These are phyloP conservation scores for Lepus timidus DNA, from an alignment of 2,113 vertebrate genomes.

Conservation along the genomic window DNA sequence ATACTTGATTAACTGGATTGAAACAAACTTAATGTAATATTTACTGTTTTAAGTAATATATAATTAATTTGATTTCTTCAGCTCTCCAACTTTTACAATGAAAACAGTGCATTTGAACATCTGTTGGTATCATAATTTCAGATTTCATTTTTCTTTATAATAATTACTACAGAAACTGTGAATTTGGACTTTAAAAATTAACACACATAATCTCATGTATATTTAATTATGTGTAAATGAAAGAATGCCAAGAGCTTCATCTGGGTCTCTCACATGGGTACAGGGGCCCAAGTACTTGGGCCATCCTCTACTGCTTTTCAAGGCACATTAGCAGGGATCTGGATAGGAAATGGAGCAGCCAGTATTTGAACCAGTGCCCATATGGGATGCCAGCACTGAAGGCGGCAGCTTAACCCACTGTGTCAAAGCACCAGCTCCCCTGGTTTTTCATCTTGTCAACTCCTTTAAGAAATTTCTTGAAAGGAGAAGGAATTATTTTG, in stretches of 20 bases:
- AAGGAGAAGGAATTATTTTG: slow-evolving; percentile 68
- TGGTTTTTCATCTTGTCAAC: background rate
- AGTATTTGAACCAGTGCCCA: too few species aligned
- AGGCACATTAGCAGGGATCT: too few species aligned
- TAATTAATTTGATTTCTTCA: slow-evolving; percentile 57
- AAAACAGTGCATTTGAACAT: slow-evolving; percentile 38
- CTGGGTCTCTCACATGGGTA: too few species aligned
- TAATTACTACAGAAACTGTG: slow-evolving; percentile 31
- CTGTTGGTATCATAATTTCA: background rate
- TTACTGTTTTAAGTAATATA: slow-evolving; percentile 38
- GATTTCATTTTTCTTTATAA: slow-evolving; percentile 28
- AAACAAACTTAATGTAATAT: slow-evolving; percentile 28
- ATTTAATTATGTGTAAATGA: background rate
- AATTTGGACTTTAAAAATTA: background rate
- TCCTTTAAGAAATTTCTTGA: background rate
- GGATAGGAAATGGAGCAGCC: too few species aligned
- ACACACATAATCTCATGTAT: background rate
- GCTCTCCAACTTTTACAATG: slow-evolving; percentile 4
- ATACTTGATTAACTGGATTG: slow-evolving; percentile 28
- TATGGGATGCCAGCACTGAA: too few species aligned
- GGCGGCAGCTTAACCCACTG: too few species aligned
- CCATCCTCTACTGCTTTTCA: too few species aligned
- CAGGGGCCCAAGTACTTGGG: too few species aligned
- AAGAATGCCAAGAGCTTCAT: background rate
- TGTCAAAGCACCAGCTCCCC: background rate